phyloP scores from a whole-genome alignment of 35 echinoderm and acorn worm species.

The Apostichopus parvimensis region DNA sequence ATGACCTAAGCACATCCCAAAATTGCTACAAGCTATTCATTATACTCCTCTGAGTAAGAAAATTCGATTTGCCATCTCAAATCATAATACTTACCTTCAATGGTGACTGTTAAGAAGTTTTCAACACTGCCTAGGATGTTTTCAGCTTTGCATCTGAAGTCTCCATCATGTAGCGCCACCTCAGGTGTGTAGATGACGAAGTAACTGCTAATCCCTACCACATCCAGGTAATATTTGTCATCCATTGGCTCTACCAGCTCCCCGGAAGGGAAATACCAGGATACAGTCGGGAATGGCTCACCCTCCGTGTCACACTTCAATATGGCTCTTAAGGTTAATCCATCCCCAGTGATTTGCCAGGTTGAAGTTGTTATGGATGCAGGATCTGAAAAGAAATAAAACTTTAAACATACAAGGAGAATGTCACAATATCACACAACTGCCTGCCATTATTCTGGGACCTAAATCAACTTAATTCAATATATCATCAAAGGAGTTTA shows the following conservation, averaged over 20 bases:
- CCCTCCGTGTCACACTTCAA: constrained; percentile 61
- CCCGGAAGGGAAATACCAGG: constrained; percentile 74
- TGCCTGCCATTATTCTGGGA: too few relatives aligned
- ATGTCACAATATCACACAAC: too few relatives aligned
- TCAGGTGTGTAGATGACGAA: constrained; percentile 61
- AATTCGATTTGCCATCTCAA: neutral
- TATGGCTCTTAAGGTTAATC: constrained; percentile 7
- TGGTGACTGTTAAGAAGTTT: constrained; percentile 46
- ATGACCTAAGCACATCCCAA: too few relatives aligned
- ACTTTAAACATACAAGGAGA: too few relatives aligned
- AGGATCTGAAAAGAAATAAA: constrained; percentile 53
- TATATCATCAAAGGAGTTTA: too few relatives aligned
- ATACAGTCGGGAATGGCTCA: constrained; percentile 54
- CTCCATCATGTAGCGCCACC: constrained; percentile 71
- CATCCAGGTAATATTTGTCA: constrained; percentile 35
- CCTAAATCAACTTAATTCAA: too few relatives aligned
- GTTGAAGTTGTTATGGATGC: constrained; percentile 44
- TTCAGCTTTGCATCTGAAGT: constrained; percentile 67
- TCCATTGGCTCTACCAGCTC: neutral
- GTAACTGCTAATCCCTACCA: constrained; percentile 21
- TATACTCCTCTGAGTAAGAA: too few relatives aligned
- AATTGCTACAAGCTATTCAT: too few relatives aligned
- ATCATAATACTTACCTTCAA: constrained; percentile 66
- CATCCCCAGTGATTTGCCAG: constrained; percentile 37
- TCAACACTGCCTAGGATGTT: constrained; percentile 69